Base-by-base conservation (phyloP, 1,140 invertebrate species). In the Euwallacea fornicatus region DNA sequence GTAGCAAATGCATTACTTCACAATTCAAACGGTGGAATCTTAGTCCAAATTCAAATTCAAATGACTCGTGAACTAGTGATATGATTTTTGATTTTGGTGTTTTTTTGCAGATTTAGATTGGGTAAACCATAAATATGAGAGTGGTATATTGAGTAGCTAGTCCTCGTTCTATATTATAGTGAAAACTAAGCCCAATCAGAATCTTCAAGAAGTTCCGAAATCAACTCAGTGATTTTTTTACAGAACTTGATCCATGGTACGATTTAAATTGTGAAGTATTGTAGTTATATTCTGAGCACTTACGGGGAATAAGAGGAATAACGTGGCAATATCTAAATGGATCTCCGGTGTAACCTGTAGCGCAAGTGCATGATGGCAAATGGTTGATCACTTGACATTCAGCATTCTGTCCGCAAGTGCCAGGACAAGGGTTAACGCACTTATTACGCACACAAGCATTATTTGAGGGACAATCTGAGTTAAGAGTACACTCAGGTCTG, bases 11-110 rank as follows among this genome's bases (percentile, higher is more conserved):
- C 55, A 87, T 84, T 41, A 86, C 85, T 79, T 84, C 83, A 44
- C 79, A 81, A 65, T 81, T 81, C 16, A 79, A 73, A 42, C 81
- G 81, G 53, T 81, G 78, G 73, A 84, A 86, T 66, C 82, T 78
- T 42, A 81, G 82, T 73, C 87, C 69, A 84, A 83, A 73, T 7
- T 91, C 92, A 81, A 92, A 93, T 53, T 92, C 91, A 44, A 90
- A 90, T 73, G 91, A 90, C 79, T 88, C 82, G 79, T 91, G 21
- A 33, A 33, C 21, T 33, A 33, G 1, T 33, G 21, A 33, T 33
- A 2, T 33, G 21, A 33, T 4, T 33, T 33, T 33, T 33, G 21
- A 33, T 4, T 33, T 33, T 33, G 21, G 21, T 33, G 21, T 4
- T 33, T 4, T n/a, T 4, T 33, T 33, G 21, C 1, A 33, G 1